These are phyloP conservation scores for Centropus unirufus DNA, from an alignment of 2,113 vertebrate species.

Conservation along the genomic window DNA sequence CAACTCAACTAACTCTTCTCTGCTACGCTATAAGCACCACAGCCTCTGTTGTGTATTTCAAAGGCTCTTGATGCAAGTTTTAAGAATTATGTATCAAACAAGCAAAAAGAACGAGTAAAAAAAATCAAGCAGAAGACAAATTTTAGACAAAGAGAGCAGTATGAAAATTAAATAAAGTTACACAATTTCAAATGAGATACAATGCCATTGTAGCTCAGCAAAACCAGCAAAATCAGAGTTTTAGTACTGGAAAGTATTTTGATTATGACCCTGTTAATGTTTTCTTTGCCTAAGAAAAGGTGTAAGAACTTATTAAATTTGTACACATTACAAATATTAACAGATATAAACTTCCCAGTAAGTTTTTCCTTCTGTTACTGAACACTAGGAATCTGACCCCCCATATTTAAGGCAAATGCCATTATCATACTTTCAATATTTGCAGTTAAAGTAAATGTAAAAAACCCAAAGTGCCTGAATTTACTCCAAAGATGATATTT, in stretches of 20 bases:
- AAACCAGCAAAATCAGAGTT: not conserved
- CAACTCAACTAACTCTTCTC: not conserved
- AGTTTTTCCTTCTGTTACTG: not conserved
- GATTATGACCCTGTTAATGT: not conserved
- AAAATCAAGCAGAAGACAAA: not conserved
- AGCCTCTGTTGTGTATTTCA: not conserved
- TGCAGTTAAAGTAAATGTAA: constrained; percentile 3
- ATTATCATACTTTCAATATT: constrained; percentile 29
- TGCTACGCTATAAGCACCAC: not conserved
- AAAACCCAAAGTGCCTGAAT: not conserved
- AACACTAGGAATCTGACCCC: not conserved
- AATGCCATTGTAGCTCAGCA: not conserved
- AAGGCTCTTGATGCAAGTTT: not conserved
- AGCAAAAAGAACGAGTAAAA: not conserved
- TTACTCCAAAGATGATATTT: not conserved
- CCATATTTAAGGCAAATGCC: not conserved
- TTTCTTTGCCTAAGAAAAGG: not conserved
- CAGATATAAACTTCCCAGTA: not conserved
- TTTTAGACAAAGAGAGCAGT: not conserved
- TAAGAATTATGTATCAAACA: not conserved
- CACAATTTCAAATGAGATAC: not conserved
- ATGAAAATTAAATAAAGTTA: not conserved
- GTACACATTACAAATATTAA: not conserved
- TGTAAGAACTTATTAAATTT: not conserved
- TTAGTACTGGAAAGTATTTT: not conserved